Percentiles rank a stretch among this genome's conserved stretches.
phyloP scores from a whole-genome alignment of 2,888 invertebrate species.

The Plebejus argus region DNA sequence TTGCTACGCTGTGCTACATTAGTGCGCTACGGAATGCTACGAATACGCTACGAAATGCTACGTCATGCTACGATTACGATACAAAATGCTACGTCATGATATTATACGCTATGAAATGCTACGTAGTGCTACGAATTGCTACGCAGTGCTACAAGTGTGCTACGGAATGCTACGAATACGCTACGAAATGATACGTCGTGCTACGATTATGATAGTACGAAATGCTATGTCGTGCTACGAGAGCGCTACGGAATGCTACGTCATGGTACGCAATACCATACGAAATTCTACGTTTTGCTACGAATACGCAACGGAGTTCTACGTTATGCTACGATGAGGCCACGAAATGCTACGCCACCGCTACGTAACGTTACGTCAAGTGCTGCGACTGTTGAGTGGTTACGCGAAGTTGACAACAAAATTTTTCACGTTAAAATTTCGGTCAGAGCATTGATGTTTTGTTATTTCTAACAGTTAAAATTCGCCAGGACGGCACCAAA shows the following conservation, averaged over 20 bases:
- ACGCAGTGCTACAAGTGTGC: background rate
- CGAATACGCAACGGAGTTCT: too few species aligned
- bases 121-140: background rate
- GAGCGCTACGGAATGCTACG: background rate
- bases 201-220: too few species aligned
- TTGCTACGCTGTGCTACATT: too few species aligned
- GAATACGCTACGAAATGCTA: background rate
- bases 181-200: too few species aligned
- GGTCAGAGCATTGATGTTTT: background rate
- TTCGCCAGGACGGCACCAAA: too few species aligned
- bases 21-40: too few species aligned
- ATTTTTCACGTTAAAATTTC: constrained; percentile 7
- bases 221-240: too few species aligned
- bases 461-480: background rate
- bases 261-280: background rate
- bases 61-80: too few species aligned
- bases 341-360: too few species aligned
- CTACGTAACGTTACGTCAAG: background rate
- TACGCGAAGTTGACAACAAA: background rate
- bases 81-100: background rate
- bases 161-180: background rate
- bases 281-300: too few species aligned
- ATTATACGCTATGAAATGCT: background rate
- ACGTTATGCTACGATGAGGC: too few species aligned
- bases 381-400: background rate